A percentile compares a stretch with the other conserved stretches of the same genome.
Conservation (phyloP, 2,797 vertebrate genomes). For the Characodon lateralis region DNA sequence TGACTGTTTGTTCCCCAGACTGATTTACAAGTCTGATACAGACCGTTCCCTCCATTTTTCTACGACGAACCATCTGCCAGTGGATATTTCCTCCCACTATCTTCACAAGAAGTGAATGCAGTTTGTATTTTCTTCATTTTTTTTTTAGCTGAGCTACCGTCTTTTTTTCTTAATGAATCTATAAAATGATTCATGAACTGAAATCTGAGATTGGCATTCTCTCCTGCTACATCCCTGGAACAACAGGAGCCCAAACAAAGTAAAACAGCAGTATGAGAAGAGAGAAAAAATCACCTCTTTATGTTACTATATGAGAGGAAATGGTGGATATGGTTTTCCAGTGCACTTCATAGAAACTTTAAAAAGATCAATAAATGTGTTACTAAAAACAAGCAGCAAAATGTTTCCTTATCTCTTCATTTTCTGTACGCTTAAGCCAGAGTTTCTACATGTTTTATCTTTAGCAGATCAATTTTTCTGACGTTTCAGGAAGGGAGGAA, state of each 20-base stretch:
- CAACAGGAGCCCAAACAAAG: background rate
- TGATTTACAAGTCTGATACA: conserved; percentile 77
- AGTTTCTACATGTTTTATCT: too few relatives aligned
- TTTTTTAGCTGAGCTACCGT: background rate
- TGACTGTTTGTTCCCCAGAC: conserved; percentile 60
- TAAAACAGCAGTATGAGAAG: background rate
- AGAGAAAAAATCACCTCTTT: background rate
- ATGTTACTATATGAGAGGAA: background rate
- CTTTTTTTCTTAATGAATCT: background rate
- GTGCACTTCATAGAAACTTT: background rate
- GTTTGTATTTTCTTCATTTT: background rate
- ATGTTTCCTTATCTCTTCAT: too few relatives aligned
- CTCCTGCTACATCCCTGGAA: background rate
- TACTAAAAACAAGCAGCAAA: background rate
- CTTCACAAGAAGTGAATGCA: background rate
- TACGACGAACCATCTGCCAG: conserved; percentile 65
- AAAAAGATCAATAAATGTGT: background rate
- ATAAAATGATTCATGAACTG: background rate
- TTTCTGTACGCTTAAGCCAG: too few relatives aligned
- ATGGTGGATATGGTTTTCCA: background rate
- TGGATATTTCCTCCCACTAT: background rate
- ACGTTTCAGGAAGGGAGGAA: too few relatives aligned
- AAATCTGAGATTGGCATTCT: background rate
- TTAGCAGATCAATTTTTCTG: too few relatives aligned
- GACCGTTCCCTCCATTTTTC: conserved; percentile 42